Evolutionary conservation across 1,140 invertebrate species (phyloP).

Genomic region (Drosophila willistoni): DNA sequence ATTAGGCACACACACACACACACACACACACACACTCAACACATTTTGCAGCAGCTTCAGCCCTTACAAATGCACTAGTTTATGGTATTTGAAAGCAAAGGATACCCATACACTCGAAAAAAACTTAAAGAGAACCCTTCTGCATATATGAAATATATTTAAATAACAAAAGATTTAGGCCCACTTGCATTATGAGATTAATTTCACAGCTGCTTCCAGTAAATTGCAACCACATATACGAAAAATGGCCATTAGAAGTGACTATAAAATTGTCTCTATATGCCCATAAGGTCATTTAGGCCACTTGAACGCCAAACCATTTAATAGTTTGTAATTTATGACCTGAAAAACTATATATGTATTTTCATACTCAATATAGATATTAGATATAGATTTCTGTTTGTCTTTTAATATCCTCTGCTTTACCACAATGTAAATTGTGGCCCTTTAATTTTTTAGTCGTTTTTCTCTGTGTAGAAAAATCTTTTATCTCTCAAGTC

Average conservation of each 20-base stretch:
- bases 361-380: no score
- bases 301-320: not conserved
- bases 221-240: not conserved
- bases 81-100: not conserved
- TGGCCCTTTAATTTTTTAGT: no score
- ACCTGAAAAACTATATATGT: no score
- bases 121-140: not conserved
- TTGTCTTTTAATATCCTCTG: not conserved
- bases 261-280: not conserved
- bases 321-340: no score
- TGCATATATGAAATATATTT: no score
- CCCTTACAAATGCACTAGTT: slow-evolving; percentile 11
- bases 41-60: slow-evolving; percentile 21
- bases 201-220: not conserved
- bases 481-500: slow-evolving; percentile 18
- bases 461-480: not conserved
- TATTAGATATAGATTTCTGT: no score
- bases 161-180: no score
- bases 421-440: not conserved
- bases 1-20: slow-evolving; percentile 46
- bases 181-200: no score
- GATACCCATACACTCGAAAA: not conserved
- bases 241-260: not conserved
- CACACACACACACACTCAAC: slow-evolving; percentile 7
- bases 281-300: not conserved